A percentile compares a stretch with the other conserved stretches of the same genome.
Evolutionary conservation across 1,140 invertebrate genomes (phyloP).

Genomic region (Paracyclopina nana): DNA sequence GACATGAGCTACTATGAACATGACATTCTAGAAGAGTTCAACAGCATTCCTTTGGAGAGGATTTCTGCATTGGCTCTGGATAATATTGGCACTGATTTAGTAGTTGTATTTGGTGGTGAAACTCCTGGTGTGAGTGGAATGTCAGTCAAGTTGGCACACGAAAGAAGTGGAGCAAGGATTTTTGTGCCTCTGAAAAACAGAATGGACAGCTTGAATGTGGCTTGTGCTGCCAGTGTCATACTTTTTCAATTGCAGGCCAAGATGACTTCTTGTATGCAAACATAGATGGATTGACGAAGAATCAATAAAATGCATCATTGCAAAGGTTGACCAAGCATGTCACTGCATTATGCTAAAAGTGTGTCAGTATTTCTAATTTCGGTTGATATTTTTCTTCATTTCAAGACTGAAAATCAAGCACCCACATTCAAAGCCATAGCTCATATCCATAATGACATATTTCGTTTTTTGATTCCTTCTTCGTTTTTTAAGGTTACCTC

Average conservation of each 20-base stretch:
- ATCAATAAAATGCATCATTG: no score
- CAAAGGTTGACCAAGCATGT: no score
- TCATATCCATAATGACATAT: no score
- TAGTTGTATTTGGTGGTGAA: constrained; percentile 8
- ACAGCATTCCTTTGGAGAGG: not conserved
- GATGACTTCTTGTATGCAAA: no score
- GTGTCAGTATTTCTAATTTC: no score
- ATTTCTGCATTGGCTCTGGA: not conserved
- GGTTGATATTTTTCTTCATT: no score
- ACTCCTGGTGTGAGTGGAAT: not conserved
- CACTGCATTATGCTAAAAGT: no score
- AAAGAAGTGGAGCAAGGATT: not conserved
- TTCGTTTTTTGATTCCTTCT: no score
- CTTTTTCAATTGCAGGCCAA: constrained; percentile 5
- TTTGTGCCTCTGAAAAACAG: constrained; percentile 2
- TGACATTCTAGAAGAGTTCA: not conserved
- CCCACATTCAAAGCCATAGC: no score
- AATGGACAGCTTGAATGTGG: constrained; percentile 10
- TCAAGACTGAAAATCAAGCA: no score
- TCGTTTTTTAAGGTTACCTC: no score
- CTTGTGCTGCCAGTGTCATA: not conserved
- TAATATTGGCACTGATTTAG: not conserved
- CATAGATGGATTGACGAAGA: no score
- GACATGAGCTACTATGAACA: not conserved
- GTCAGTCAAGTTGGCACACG: not conserved